These are phyloP conservation scores for Panulirus ornatus DNA, from an alignment of 1,140 invertebrate species.

Conservation along the genomic window DNA sequence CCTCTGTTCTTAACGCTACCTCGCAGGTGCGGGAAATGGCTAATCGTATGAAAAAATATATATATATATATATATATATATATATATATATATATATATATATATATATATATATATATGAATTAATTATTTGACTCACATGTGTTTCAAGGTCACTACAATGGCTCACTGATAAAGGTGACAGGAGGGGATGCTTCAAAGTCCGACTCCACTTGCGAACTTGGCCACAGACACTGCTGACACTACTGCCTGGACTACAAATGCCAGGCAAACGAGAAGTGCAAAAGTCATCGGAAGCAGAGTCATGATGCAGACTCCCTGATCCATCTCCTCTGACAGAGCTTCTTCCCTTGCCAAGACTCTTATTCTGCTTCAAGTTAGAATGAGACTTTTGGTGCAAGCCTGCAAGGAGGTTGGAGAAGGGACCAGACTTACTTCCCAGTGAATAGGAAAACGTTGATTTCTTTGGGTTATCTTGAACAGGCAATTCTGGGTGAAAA, in stretches of 20 bases:
- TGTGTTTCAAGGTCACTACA: slow-evolving; percentile 37
- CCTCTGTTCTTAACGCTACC: no score
- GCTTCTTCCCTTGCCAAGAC: not conserved
- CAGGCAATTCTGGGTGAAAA: not conserved
- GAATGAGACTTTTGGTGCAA: not conserved
- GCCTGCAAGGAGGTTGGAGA: slow-evolving; percentile 51
- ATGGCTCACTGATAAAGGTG: slow-evolving; percentile 46
- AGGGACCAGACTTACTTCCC: slow-evolving; percentile 29
- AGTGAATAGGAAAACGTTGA: not conserved
- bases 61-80: slow-evolving; percentile 14
- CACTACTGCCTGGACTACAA: slow-evolving; percentile 34
- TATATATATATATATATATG: not conserved
- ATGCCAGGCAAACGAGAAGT: not conserved
- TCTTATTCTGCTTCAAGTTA: not conserved
- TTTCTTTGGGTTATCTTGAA: not conserved
- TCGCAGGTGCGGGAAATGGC: no score
- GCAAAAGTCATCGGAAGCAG: not conserved
- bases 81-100: slow-evolving; percentile 9
- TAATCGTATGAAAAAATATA: no score
- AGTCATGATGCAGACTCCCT: not conserved
- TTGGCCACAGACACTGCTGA: not conserved
- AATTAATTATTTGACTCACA: slow-evolving; percentile 15
- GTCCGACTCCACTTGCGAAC: slow-evolving; percentile 54
- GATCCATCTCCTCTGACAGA: not conserved
- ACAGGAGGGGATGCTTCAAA: slow-evolving; percentile 35